Percentiles rank a stretch among this genome's conserved stretches.
These are phyloP conservation scores for Zele albiditarsus DNA, from an alignment of 2,888 invertebrate genomes.

Conservation along the genomic window DNA sequence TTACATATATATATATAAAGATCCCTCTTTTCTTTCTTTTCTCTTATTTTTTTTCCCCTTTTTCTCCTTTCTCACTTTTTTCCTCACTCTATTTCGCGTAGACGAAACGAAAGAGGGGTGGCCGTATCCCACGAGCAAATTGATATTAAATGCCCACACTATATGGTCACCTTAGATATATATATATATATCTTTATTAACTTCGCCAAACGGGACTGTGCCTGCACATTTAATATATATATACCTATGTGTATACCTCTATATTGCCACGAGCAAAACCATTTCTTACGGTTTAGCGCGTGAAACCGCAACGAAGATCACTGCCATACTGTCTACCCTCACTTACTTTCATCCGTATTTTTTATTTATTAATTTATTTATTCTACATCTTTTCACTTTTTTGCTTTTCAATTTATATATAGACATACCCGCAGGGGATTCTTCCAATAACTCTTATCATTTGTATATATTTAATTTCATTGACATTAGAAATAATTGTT, in stretches of 20 bases:
- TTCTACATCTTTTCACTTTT: conserved; percentile 29
- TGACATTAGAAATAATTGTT: too few species aligned
- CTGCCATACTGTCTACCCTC: conserved; percentile 9
- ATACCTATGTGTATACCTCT: not conserved
- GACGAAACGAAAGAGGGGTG: conserved; percentile 53
- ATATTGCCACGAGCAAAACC: conserved; percentile 50
- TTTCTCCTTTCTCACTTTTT: conserved; percentile 27
- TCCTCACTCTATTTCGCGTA: conserved; percentile 42
- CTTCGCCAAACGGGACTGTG: conserved; percentile 48
- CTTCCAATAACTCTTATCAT: too few species aligned
- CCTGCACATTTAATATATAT: not conserved
- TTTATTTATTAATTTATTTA: conserved; percentile 27
- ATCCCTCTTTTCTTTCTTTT: conserved; percentile 25
- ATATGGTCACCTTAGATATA: conserved; percentile 62
- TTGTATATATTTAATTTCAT: too few species aligned
- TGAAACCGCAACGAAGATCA: conserved; percentile 39
- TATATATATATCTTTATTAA: conserved; percentile 68
- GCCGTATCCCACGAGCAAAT: conserved; percentile 60
- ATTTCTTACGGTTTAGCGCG: conserved; percentile 53
- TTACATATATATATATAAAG: conserved; percentile 26
- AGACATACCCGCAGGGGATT: too few species aligned
- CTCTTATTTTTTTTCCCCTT: not conserved
- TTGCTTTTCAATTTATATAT: not conserved
- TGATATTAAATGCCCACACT: conserved; percentile 69
- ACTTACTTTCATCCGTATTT: conserved; percentile 11